Conservation (phyloP, 2,797 vertebrate species). For the Cetoscarus ocellatus region DNA sequence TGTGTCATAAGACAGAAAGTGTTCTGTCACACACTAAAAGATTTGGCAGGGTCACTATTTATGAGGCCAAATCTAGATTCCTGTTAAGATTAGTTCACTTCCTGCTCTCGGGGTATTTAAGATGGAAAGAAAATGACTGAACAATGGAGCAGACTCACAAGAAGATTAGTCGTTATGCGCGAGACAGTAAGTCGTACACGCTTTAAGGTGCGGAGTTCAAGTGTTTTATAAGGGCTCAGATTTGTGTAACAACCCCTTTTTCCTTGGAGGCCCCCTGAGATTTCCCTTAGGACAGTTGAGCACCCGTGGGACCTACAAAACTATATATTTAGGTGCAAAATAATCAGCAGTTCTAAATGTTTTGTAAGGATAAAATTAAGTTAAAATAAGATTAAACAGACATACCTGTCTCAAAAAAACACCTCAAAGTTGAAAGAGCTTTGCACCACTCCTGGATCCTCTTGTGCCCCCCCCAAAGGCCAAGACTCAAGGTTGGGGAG, state of each 20-base stretch:
- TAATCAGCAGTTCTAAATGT: too few relatives aligned
- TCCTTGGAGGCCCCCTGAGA: too few relatives aligned
- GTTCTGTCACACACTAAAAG: not conserved
- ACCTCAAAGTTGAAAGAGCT: too few relatives aligned
- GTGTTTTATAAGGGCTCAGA: not conserved
- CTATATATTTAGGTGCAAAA: too few relatives aligned
- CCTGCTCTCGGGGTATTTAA: not conserved
- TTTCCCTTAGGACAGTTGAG: too few relatives aligned
- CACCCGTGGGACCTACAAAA: too few relatives aligned
- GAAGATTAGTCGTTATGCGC: not conserved
- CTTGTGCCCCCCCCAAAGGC: too few relatives aligned
- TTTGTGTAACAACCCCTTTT: not conserved
- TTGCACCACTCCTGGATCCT: too few relatives aligned
- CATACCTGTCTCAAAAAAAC: too few relatives aligned
- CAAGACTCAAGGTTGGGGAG: too few relatives aligned
- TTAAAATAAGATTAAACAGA: too few relatives aligned
- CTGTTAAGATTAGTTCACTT: not conserved
- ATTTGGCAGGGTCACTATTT: not conserved
- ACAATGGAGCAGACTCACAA: not conserved
- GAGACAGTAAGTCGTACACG: not conserved
- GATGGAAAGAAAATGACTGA: not conserved
- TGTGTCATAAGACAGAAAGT: not conserved
- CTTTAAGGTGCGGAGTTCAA: not conserved
- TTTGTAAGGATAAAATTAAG: too few relatives aligned
- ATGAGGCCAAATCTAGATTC: not conserved